Base-by-base conservation (phyloP, 1,140 invertebrate species). In the Ectropis grisescens region DNA sequence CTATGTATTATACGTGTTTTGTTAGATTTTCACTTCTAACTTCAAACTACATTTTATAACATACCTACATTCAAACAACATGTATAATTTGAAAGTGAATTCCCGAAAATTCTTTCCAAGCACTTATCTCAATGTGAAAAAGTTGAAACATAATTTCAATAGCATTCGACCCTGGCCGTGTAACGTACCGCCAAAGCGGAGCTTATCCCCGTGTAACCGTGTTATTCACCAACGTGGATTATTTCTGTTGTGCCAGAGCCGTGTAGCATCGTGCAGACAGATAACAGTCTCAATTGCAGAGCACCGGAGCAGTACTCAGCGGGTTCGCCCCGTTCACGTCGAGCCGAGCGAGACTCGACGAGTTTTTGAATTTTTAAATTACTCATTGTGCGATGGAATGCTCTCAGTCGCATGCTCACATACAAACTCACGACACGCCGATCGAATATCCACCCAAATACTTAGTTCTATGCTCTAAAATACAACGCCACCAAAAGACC, bases 281-380 rank as follows among this genome's bases (percentile, higher is more conserved):
- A 72, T 70, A 65, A 70, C 57, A 57, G 67, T 72, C 58, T 71
- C 66, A 72, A 80, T 76, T 80, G 64, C 66, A 58, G 51, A 56
- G 61, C 62, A 31, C 53, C 53, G 61, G 62, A 70, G 49, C n/a
- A n/a, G n/a, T n/a, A n/a, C n/a, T n/a, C n/a, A n/a, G 59, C 54
- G 64, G 65, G 52, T 69, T 70, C 61, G 65, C 60, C 55, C 66
- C 60, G 59, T 57, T 58, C 65, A 61, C 60, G 59, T 57, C 58
- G 65, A 61, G 60, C 64, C 54, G 47, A 66, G 54, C 45, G 47
- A 57, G 58, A 42, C 67, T 61, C 70, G 64, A 78, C 75, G 79
- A 75, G 76, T 82, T 80, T 83, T 82, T 83, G 81, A 83, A 83
- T 82, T 83, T 83, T 83, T 83, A 82, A 83, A 83, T 81, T 82